phyloP scores from a whole-genome alignment of 2,888 invertebrate genomes.

The Cinara cedri region DNA sequence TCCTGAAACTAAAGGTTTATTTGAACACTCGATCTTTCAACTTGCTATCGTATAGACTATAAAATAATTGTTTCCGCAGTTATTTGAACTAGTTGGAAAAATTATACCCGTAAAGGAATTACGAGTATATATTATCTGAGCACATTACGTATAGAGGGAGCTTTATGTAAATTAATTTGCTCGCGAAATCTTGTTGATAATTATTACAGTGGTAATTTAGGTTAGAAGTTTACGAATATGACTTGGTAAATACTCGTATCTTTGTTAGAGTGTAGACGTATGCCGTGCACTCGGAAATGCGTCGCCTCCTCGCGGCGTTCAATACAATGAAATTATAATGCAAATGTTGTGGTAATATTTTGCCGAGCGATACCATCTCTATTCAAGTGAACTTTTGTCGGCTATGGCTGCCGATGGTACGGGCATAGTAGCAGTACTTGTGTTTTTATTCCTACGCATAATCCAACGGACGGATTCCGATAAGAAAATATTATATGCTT shows the following conservation, averaged over 20 bases:
- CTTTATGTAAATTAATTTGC: constrained; percentile 39
- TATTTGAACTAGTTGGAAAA: constrained; percentile 16
- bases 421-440: too few relatives aligned
- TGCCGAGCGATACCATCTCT: neutral
- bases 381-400: neutral
- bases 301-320: neutral
- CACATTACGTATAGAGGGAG: neutral
- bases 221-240: constrained; percentile 14
- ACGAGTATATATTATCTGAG: neutral
- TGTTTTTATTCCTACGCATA: constrained; percentile 23
- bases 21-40: too few relatives aligned
- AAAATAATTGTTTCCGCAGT: constrained; percentile 14
- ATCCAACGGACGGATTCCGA: neutral
- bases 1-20: too few relatives aligned
- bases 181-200: constrained; percentile 4
- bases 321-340: constrained; percentile 23
- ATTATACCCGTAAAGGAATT: neutral
- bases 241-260: constrained; percentile 35
- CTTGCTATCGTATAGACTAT: neutral
- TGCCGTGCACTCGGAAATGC: neutral
- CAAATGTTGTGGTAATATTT: constrained; percentile 26
- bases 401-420: neutral
- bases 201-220: neutral
- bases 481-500: neutral
- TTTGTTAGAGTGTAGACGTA: neutral